These are phyloP conservation scores for Varanus komodoensis DNA, from an alignment of 2,113 vertebrate species.

Conservation along the genomic window DNA sequence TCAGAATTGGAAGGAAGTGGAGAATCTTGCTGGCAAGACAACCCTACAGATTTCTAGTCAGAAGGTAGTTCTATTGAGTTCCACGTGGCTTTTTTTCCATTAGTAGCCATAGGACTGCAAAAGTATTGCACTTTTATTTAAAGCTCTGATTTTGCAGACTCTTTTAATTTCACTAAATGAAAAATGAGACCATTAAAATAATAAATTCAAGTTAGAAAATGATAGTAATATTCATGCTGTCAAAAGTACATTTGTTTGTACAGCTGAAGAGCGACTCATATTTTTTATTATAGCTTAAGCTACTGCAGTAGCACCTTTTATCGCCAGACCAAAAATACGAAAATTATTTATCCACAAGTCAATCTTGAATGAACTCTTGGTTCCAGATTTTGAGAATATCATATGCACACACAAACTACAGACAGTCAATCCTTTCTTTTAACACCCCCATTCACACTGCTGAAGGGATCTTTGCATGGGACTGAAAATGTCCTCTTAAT, in stretches of 20 bases:
- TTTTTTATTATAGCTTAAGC: slow-evolving; percentile 1
- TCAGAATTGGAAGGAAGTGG: neutral
- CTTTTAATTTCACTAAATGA: slow-evolving; percentile 15
- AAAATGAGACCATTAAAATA: slow-evolving; percentile 27
- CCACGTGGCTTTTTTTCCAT: too few relatives aligned
- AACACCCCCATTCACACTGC: neutral
- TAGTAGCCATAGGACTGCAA: too few relatives aligned
- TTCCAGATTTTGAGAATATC: neutral
- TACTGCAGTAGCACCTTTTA: neutral
- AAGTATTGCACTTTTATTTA: slow-evolving; percentile 7
- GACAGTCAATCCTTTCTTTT: neutral
- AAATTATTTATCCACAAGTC: neutral
- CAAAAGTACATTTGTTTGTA: neutral
- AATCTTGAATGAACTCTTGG: neutral
- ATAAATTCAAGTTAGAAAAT: neutral
- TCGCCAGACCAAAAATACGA: slow-evolving; percentile 12
- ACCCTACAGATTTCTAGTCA: too few relatives aligned
- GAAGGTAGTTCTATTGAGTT: too few relatives aligned
- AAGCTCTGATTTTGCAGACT: neutral
- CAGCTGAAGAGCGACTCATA: neutral
- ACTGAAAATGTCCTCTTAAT: neutral
- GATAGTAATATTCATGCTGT: neutral
- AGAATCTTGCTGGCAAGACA: neutral
- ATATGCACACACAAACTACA: neutral
- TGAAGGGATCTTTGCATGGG: neutral